Evolutionary conservation across 2,888 invertebrate species (phyloP), one percentile per base, ranked within the genome.

Genomic region (Scaptomyza flava): DNA sequence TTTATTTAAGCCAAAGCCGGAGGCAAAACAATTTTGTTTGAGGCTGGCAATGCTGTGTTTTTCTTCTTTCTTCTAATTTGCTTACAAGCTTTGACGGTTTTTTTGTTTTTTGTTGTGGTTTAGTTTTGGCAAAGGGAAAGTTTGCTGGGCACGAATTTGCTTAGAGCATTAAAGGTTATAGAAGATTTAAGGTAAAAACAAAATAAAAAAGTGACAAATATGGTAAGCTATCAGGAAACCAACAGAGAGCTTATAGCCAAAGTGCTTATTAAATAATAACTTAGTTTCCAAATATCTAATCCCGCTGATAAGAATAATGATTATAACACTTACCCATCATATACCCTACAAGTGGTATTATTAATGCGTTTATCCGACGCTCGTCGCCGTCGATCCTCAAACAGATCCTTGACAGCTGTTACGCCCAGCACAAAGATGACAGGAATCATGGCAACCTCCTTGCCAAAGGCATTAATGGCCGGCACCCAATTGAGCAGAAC

Each of bases 401-500:
- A 98, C 81, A 97, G 94, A 93, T 98, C 98, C 92, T 98, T 98
- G 60, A 98, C 94, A 36, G 98, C 98, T 1, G 98, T 98, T 53
- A 98, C 98, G 72, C 96, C 96, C 41, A 98, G 94, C 90, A 98
- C 98, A 94, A 98, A 98, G 90, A 98, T 93, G 76, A 98, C 97
- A 3, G 98, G 98, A 82, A 98, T 94, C 96, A 98, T 97, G 14
- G 98, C 97, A 81, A 98, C 95, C 93, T 98, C 98, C 91, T 98
- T 98, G 72, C 98, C 98, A 92, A 98, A 98, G 4, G 98, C 98
- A 93, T 96, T 97, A 70, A 98, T 96, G 36, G 96, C 95, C 3
- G 98, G 98, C 90, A 98, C 96, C 98, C 98, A 98, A 93, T 99
- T 99, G 75, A 99, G 94, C 83, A 98, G 93, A 87, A 98, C 98